These are phyloP conservation scores for Cochlearius cochlearius DNA, from an alignment of 2,113 vertebrate species.

Conservation along the genomic window DNA sequence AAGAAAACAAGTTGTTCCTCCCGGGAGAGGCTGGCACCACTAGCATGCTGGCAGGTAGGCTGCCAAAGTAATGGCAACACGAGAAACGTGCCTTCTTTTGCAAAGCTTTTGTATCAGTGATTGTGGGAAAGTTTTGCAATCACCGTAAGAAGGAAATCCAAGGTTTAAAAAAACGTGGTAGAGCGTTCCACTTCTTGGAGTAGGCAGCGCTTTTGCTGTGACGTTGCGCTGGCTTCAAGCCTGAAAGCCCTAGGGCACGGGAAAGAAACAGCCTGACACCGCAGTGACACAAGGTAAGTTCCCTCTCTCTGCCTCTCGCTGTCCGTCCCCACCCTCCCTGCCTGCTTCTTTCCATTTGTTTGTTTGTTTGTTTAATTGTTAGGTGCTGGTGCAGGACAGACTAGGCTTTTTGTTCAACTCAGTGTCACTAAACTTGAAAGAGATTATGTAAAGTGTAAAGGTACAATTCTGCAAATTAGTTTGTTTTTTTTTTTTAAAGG, in stretches of 20 bases:
- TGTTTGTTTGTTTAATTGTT: background rate
- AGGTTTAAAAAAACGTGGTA: background rate
- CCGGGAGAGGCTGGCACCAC: background rate
- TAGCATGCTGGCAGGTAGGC: background rate
- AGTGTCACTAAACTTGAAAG: background rate
- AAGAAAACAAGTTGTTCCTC: constrained; percentile 1
- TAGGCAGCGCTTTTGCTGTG: background rate
- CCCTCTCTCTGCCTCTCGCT: background rate
- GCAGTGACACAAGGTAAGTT: constrained; percentile 42
- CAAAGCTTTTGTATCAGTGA: background rate
- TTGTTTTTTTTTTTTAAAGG: background rate
- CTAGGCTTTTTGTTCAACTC: background rate
- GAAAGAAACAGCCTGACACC: background rate
- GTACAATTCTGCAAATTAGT: background rate
- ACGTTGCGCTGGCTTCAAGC: constrained; percentile 16
- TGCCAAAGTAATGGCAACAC: background rate
- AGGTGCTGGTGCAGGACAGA: background rate
- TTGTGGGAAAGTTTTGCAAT: constrained; percentile 27
- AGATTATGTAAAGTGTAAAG: background rate
- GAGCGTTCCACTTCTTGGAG: background rate
- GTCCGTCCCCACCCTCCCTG: background rate
- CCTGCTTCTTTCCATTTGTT: background rate
- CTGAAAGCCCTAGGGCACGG: background rate
- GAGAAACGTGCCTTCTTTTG: background rate
- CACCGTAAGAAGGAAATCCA: background rate